Evolutionary conservation across 2,113 vertebrate genomes (phyloP).

Genomic region (Oryzias celebensis): DNA sequence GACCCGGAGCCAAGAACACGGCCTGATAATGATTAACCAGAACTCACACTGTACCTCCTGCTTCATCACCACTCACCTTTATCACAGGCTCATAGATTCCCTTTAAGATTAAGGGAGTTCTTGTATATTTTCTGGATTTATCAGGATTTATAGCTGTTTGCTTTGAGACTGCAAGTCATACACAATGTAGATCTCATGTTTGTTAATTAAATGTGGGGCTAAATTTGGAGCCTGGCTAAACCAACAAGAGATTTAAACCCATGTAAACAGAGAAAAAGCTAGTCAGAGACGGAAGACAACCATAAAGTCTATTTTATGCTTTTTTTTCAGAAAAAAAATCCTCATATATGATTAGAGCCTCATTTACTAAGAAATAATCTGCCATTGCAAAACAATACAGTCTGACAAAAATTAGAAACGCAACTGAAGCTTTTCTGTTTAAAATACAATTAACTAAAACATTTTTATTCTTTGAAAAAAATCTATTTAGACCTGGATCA

Average conservation of each 20-base stretch:
- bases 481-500: too few relatives aligned
- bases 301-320: neutral
- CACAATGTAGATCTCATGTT: neutral
- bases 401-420: too few relatives aligned
- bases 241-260: neutral
- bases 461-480: too few relatives aligned
- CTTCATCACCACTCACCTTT: neutral
- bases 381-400: too few relatives aligned
- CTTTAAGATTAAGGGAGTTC: neutral
- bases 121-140: neutral
- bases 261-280: neutral
- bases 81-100: neutral
- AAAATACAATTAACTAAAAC: too few relatives aligned
- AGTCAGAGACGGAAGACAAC: neutral
- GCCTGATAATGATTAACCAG: slow-evolving; percentile 34
- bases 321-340: too few relatives aligned
- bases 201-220: neutral
- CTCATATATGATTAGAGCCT: too few relatives aligned
- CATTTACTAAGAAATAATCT: too few relatives aligned
- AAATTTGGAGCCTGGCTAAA: neutral
- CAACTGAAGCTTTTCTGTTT: too few relatives aligned
- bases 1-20: neutral
- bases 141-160: neutral
- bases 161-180: neutral
- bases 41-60: neutral